phyloP scores from a whole-genome alignment of 2,888 invertebrate genomes.

The Tetragonisca angustula region DNA sequence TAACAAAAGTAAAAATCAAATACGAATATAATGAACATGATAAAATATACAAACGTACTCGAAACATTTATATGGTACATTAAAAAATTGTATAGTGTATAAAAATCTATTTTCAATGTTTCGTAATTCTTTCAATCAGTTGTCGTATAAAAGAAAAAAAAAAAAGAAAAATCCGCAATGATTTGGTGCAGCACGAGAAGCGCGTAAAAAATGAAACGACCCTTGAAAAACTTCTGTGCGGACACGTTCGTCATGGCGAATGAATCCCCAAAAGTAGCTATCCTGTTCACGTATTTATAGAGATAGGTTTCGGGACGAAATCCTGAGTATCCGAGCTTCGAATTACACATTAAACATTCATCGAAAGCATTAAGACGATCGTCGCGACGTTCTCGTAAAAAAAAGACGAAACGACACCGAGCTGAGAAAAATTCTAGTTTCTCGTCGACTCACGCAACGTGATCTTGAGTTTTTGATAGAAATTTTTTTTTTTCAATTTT shows the following conservation, averaged over 20 bases:
- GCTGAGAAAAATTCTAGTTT: background rate
- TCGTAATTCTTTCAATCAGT: too few relatives aligned
- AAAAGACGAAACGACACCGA: slow-evolving; percentile 11
- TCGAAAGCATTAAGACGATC: background rate
- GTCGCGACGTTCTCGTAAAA: slow-evolving; percentile 15
- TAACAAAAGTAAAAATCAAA: too few relatives aligned
- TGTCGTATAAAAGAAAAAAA: too few relatives aligned
- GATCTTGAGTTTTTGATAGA: too few relatives aligned
- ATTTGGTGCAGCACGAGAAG: background rate
- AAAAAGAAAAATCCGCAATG: too few relatives aligned
- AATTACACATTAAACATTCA: background rate
- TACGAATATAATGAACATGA: too few relatives aligned
- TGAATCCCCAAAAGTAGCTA: background rate
- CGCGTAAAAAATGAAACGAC: background rate
- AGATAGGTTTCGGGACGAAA: background rate
- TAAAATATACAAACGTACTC: too few relatives aligned
- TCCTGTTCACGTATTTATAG: background rate
- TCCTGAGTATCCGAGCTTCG: background rate
- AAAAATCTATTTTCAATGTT: too few relatives aligned
- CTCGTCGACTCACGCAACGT: background rate
- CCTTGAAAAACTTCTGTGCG: background rate
- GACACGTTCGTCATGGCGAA: background rate
- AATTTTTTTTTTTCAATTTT: too few relatives aligned
- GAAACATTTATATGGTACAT: too few relatives aligned
- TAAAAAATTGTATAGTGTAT: too few relatives aligned